Percentiles rank a stretch among this genome's conserved stretches.
These are phyloP conservation scores for Steatocranus sp. DNA, from an alignment of 2,797 vertebrate genomes.

Conservation along the genomic window DNA sequence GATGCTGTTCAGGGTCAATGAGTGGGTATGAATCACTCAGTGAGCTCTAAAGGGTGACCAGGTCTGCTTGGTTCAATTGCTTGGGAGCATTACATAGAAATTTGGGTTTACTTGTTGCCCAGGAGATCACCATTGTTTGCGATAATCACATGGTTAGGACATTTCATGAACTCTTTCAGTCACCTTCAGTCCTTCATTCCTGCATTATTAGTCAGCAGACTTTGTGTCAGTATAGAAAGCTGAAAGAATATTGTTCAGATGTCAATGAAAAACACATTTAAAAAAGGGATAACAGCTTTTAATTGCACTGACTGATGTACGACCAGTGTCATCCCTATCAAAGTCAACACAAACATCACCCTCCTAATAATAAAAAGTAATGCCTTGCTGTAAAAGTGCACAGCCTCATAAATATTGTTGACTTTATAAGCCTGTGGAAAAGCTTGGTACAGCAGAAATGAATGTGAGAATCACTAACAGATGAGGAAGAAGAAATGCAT, in stretches of 20 bases:
- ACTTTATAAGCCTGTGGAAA: slow-evolving; percentile 55
- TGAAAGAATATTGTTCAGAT: not conserved
- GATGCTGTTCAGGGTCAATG: slow-evolving; percentile 35
- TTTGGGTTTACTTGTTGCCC: slow-evolving; percentile 31
- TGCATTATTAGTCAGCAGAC: not conserved
- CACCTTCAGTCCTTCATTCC: slow-evolving; percentile 5
- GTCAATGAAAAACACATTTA: not conserved
- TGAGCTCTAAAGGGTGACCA: slow-evolving; percentile 26
- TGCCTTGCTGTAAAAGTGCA: slow-evolving; percentile 13
- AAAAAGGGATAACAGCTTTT: slow-evolving; percentile 6
- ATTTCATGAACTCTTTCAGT: slow-evolving; percentile 5
- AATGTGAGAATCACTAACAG: slow-evolving; percentile 52
- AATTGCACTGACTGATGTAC: not conserved
- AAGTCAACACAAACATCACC: slow-evolving; percentile 47
- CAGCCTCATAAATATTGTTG: slow-evolving; percentile 50
- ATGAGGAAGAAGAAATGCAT: slow-evolving; percentile 23
- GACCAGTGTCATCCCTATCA: slow-evolving; percentile 36
- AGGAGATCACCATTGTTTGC: slow-evolving; percentile 46
- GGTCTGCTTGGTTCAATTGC: slow-evolving; percentile 16
- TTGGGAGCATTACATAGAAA: slow-evolving; percentile 8
- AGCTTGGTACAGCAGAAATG: not conserved
- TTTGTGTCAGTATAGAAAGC: not conserved
- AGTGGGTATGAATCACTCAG: slow-evolving; percentile 51
- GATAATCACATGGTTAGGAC: slow-evolving; percentile 45
- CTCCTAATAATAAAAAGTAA: slow-evolving; percentile 33